These are phyloP conservation scores for Sebastes kiyomatsui DNA, from an alignment of 2,797 vertebrate genomes.

Conservation along the genomic window DNA sequence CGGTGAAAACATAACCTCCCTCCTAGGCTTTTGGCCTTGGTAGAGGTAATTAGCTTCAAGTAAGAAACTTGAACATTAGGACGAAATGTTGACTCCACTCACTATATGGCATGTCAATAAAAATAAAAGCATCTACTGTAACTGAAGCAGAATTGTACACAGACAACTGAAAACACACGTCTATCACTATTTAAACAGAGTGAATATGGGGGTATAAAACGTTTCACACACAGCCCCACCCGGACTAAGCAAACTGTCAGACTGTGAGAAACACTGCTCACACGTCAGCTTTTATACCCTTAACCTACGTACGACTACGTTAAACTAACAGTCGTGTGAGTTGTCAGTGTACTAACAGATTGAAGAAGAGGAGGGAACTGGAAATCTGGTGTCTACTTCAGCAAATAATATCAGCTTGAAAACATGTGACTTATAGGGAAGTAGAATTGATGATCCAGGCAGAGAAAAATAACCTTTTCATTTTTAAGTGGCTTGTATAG, in stretches of 20 bases:
- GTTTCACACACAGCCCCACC: not conserved
- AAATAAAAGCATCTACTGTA: not conserved
- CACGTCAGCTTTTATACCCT: slow-evolving; percentile 5
- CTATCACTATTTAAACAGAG: not conserved
- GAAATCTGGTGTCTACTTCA: slow-evolving; percentile 4
- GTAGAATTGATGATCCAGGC: slow-evolving; percentile 21
- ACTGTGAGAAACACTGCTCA: slow-evolving; percentile 36
- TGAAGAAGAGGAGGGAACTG: slow-evolving; percentile 28
- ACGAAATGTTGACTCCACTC: not conserved
- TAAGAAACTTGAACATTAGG: accelerated
- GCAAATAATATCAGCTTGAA: not conserved
- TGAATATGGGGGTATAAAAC: slow-evolving; percentile 33
- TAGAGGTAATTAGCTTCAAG: not conserved
- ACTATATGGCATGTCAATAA: not conserved
- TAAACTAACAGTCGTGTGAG: not conserved
- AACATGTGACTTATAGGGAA: slow-evolving; percentile 45
- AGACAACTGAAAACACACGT: not conserved
- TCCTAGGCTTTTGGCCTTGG: too few species aligned
- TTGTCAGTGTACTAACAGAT: not conserved
- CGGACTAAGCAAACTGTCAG: slow-evolving; percentile 11
- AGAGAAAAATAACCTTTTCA: not conserved
- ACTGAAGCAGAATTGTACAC: not conserved
- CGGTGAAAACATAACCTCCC: too few species aligned
- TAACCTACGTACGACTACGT: not conserved
- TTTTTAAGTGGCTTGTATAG: not conserved